These are phyloP conservation scores for Uloborus diversus DNA, from an alignment of 1,140 invertebrate genomes.

Conservation along the genomic window DNA sequence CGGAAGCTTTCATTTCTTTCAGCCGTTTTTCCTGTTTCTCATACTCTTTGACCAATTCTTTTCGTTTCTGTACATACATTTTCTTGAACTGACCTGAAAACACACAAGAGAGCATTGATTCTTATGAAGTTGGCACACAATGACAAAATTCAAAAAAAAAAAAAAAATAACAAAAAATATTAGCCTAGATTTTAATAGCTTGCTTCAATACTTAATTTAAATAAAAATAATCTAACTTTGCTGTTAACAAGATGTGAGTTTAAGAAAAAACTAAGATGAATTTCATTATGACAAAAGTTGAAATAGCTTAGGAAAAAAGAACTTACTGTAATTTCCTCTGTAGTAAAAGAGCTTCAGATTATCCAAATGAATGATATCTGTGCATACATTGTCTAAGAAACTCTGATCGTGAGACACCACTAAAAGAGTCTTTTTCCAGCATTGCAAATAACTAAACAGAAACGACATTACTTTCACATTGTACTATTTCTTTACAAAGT, in stretches of 20 bases:
- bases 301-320: too few relatives aligned
- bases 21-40: constrained; percentile 97
- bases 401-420: constrained; percentile 99
- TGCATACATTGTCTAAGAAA: constrained; percentile 99
- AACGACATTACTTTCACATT: not conserved
- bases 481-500: too few relatives aligned
- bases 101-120: too few relatives aligned
- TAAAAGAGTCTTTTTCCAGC: constrained; percentile 96
- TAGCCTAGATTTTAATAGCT: too few relatives aligned
- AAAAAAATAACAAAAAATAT: too few relatives aligned
- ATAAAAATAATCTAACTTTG: not conserved
- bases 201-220: too few relatives aligned
- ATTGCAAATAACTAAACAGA: constrained; percentile 83
- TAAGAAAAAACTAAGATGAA: too few relatives aligned
- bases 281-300: too few relatives aligned
- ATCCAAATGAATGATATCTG: constrained; percentile 98
- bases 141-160: too few relatives aligned
- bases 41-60: constrained; percentile 96
- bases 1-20: constrained; percentile 92
- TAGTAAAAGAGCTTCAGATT: constrained; percentile 95
- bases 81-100: constrained; percentile 83
- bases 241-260: not conserved
- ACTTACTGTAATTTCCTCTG: constrained; percentile 89
- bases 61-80: constrained; percentile 95
- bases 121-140: too few relatives aligned